A percentile compares a stretch with the other conserved stretches of the same genome.
Conservation (phyloP, 2,797 vertebrate genomes). For the Sebastes diploproa region DNA sequence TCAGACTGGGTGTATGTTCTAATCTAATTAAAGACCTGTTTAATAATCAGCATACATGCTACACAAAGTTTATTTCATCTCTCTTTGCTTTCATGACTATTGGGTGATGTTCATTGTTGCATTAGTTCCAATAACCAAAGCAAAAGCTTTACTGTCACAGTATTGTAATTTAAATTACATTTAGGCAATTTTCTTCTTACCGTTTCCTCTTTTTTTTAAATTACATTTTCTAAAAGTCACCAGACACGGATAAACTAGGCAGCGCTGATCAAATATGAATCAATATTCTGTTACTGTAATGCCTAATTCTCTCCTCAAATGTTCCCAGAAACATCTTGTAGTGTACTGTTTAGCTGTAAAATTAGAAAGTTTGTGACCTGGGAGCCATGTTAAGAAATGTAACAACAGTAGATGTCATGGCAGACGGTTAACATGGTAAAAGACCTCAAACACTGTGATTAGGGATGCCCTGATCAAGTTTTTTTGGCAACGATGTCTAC, state of each 20-base stretch:
- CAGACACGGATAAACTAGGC: too few relatives aligned
- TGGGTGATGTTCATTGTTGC: not conserved
- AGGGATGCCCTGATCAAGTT: not conserved
- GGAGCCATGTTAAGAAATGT: not conserved
- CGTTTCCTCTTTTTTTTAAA: not conserved
- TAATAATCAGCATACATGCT: not conserved
- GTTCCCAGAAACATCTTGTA: too few relatives aligned
- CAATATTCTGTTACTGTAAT: too few relatives aligned
- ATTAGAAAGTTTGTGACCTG: too few relatives aligned
- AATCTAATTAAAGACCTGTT: not conserved
- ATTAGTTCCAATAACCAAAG: not conserved
- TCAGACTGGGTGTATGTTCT: not conserved
- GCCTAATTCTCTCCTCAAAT: too few relatives aligned
- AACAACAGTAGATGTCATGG: not conserved
- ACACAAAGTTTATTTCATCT: not conserved
- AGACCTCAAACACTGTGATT: not conserved
- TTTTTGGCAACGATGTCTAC: too few relatives aligned
- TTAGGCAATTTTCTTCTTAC: not conserved
- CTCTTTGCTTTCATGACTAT: not conserved
- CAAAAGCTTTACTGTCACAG: not conserved
- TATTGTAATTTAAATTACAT: not conserved
- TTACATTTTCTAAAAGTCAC: too few relatives aligned
- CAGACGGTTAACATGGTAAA: not conserved
- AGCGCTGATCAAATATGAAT: too few relatives aligned
- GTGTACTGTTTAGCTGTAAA: too few relatives aligned